Conservation (phyloP, 2,113 vertebrate species). For the Platichthys flesus region DNA sequence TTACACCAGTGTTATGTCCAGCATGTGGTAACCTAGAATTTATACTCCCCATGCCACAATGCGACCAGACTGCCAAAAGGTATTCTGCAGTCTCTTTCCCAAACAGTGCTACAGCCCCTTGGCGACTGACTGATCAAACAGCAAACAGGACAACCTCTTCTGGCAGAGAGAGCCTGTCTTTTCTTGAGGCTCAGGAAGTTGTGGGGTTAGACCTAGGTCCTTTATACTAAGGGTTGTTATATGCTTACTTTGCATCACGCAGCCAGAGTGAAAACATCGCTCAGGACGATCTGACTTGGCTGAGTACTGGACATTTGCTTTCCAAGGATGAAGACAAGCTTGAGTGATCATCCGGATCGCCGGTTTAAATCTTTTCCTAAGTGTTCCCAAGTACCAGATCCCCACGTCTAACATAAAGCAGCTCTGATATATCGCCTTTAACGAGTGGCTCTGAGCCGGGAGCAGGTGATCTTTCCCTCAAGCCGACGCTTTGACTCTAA, state of each 20-base stretch:
- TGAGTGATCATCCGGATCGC: constrained; percentile 21
- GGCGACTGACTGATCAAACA: background rate
- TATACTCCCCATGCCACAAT: background rate
- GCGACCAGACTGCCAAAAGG: background rate
- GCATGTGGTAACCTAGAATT: constrained; percentile 27
- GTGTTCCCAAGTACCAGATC: background rate
- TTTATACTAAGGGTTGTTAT: background rate
- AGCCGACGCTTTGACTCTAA: constrained; percentile 50
- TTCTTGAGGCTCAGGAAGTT: background rate
- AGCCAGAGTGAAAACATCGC: background rate
- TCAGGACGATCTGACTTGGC: constrained; percentile 9
- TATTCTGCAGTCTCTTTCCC: background rate
- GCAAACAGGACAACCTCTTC: constrained; percentile 29
- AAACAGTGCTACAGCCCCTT: background rate
- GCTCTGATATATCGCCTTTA: constrained; percentile 8
- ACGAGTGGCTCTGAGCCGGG: constrained; percentile 29
- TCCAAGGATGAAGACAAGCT: constrained; percentile 17
- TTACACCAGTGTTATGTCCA: background rate
- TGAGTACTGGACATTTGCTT: background rate
- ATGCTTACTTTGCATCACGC: background rate
- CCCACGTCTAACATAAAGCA: constrained; percentile 7
- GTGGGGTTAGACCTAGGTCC: background rate
- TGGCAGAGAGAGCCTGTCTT: background rate
- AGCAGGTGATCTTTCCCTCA: constrained; percentile 36
- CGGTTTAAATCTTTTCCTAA: background rate